These are phyloP conservation scores for Selene dorsalis DNA, from an alignment of 2,797 vertebrate species.

Conservation along the genomic window DNA sequence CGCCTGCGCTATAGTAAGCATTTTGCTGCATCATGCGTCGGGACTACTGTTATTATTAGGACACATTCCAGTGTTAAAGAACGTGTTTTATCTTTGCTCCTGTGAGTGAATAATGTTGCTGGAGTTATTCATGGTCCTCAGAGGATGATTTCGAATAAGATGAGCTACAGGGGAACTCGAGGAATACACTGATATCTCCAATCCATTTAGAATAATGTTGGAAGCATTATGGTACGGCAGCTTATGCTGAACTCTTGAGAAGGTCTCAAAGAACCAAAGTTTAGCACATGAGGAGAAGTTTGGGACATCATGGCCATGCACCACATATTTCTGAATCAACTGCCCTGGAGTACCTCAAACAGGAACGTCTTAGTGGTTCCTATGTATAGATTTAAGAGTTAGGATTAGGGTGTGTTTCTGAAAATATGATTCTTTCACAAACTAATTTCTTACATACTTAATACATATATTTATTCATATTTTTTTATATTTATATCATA, in stretches of 20 bases:
- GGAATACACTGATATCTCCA: not conserved
- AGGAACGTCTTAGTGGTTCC: too few species aligned
- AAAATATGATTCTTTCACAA: too few species aligned
- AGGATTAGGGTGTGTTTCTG: too few species aligned
- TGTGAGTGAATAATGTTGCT: not conserved
- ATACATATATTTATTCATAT: too few species aligned
- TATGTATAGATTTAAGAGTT: too few species aligned
- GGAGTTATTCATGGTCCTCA: not conserved
- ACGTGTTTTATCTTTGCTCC: not conserved
- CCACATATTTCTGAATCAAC: too few species aligned
- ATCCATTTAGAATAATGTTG: not conserved
- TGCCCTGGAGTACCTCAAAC: too few species aligned
- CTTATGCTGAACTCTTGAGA: too few species aligned
- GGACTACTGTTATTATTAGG: not conserved
- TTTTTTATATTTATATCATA: too few species aligned
- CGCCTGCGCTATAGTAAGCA: constrained; percentile 43
- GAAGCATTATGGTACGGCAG: not conserved
- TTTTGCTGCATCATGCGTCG: constrained; percentile 73
- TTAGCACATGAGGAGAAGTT: not conserved
- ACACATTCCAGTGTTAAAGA: not conserved
- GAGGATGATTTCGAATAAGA: not conserved
- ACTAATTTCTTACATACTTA: too few species aligned
- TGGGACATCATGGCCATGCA: too few species aligned
- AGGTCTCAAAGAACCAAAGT: not conserved
- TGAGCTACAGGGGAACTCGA: not conserved